Percentiles rank a stretch among this genome's conserved stretches.
phyloP scores from a whole-genome alignment of 1,140 invertebrate genomes.

The Drosophila cardini region DNA sequence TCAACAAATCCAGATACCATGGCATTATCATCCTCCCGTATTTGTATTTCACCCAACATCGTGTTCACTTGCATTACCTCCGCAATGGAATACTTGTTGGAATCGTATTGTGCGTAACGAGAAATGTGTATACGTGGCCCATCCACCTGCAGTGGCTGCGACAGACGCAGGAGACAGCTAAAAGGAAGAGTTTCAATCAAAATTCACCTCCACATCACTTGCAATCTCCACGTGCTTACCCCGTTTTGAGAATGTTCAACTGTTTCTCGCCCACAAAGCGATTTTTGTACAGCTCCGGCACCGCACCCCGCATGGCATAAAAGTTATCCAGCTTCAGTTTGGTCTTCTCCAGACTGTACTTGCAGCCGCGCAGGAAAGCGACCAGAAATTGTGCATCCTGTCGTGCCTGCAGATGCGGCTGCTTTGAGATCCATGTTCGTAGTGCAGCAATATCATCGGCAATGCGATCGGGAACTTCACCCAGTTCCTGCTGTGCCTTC shows the following conservation, averaged over 20 bases:
- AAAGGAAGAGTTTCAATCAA: not conserved
- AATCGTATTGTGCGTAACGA: slow-evolving; percentile 85
- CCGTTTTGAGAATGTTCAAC: slow-evolving; percentile 70
- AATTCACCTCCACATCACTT: not conserved
- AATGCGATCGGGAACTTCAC: slow-evolving; percentile 87
- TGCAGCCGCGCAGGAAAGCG: slow-evolving; percentile 88
- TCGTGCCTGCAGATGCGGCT: slow-evolving; percentile 86
- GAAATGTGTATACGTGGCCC: slow-evolving; percentile 86
- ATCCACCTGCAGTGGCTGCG: slow-evolving; percentile 79
- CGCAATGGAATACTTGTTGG: slow-evolving; percentile 83
- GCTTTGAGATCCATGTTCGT: slow-evolving; percentile 88
- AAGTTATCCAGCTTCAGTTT: slow-evolving; percentile 89
- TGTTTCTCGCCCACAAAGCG: slow-evolving; percentile 76
- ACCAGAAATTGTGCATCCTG: slow-evolving; percentile 87
- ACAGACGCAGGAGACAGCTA: slow-evolving; percentile 77
- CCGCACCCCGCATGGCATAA: slow-evolving; percentile 86
- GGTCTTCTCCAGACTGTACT: slow-evolving; percentile 88
- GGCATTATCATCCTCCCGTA: slow-evolving; percentile 85
- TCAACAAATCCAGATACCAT: slow-evolving; percentile 85
- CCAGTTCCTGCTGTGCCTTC: slow-evolving; percentile 86
- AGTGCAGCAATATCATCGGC: slow-evolving; percentile 86
- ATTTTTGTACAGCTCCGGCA: slow-evolving; percentile 86
- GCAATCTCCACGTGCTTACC: slow-evolving; percentile 41
- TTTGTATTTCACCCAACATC: slow-evolving; percentile 85
- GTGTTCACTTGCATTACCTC: slow-evolving; percentile 84